Percentiles rank a stretch among this genome's conserved stretches.
phyloP scores from a whole-genome alignment of 2,888 invertebrate genomes.

The Microctonus aethiopoides region DNA sequence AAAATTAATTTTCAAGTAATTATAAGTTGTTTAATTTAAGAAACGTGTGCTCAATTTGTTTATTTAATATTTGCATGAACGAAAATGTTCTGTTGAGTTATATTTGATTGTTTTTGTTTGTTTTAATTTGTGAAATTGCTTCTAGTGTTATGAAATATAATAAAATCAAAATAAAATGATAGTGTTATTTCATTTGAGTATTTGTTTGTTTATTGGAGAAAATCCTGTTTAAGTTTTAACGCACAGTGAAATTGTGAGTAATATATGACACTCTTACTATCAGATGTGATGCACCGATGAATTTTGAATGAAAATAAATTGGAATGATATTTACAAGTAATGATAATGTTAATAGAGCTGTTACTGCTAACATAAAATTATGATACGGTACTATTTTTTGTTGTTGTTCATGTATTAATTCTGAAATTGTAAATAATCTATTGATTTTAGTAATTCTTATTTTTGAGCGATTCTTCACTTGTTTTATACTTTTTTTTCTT shows the following conservation, averaged over 20 bases:
- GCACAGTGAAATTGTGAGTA: not conserved
- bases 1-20: not conserved
- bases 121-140: no score
- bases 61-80: not conserved
- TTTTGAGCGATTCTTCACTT: no score
- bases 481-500: no score
- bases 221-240: not conserved
- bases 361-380: not conserved
- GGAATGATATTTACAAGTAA: conserved; percentile 50
- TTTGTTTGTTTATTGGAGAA: not conserved
- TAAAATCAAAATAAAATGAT: no score
- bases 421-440: no score
- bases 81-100: no score
- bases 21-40: not conserved
- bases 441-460: no score
- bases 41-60: not conserved
- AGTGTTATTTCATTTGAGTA: not conserved
- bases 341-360: not conserved
- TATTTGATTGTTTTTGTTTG: no score
- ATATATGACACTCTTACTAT: not conserved
- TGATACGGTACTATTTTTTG: not conserved
- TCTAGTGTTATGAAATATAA: no score
- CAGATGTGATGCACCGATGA: not conserved
- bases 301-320: conserved; percentile 27
- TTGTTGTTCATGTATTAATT: not conserved